Percentiles rank a stretch among this genome's conserved stretches.
phyloP scores from a whole-genome alignment of 2,113 vertebrate species.

The Callaeas wilsoni region DNA sequence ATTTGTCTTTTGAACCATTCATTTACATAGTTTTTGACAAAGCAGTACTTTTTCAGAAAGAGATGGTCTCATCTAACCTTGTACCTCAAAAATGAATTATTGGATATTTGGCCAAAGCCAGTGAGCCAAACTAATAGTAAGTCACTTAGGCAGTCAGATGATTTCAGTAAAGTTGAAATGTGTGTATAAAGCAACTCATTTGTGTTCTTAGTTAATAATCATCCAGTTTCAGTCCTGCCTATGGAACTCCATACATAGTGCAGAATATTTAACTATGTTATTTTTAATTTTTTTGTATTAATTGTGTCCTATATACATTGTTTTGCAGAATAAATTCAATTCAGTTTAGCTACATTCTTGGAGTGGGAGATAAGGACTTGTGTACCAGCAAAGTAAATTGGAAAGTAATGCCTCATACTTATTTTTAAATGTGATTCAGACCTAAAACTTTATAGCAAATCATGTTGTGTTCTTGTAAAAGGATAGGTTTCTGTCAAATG shows the following conservation, averaged over 20 bases:
- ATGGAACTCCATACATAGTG: background rate
- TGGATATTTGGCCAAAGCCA: background rate
- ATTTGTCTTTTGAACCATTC: background rate
- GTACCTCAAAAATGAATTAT: background rate
- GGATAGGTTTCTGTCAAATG: conserved; percentile 28
- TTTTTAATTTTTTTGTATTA: background rate
- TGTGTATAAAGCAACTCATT: background rate
- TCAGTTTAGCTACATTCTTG: background rate
- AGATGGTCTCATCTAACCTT: background rate
- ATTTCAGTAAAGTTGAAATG: background rate
- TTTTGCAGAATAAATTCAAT: background rate
- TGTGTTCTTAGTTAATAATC: background rate
- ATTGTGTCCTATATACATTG: background rate
- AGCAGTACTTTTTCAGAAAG: background rate
- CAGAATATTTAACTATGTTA: background rate
- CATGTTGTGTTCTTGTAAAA: background rate
- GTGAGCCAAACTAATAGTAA: background rate
- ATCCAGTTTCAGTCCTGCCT: background rate
- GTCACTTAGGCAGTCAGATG: background rate
- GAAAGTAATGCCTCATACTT: background rate
- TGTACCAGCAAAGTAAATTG: background rate
- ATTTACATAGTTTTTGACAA: background rate
- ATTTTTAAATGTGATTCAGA: background rate
- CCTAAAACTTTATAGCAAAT: background rate
- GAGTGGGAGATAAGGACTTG: conserved; percentile 2